Conservation (phyloP, 64 coral and sea anemone genomes). For the Montipora foliosa region DNA sequence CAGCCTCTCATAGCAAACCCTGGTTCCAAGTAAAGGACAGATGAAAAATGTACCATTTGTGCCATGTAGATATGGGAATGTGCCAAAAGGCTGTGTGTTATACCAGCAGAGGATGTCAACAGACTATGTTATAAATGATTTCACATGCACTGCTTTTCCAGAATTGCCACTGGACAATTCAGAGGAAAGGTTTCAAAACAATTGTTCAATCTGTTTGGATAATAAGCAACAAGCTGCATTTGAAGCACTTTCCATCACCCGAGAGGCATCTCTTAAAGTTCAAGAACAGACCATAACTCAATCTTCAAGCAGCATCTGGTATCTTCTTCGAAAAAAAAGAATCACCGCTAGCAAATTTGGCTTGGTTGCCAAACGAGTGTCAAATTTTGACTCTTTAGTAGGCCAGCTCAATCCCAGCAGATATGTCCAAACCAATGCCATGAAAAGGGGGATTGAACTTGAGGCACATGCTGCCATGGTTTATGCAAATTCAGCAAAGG, state of each 20-base stretch:
- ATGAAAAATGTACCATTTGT: too few relatives aligned
- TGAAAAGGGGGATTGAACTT: constrained; percentile 55
- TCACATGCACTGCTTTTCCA: too few relatives aligned
- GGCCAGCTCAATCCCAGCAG: constrained; percentile 23
- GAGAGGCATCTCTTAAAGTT: constrained; percentile 16
- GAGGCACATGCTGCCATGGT: constrained; percentile 38
- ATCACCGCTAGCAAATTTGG: constrained; percentile 70
- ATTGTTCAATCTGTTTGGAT: constrained; percentile 48
- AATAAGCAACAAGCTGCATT: constrained; percentile 54
- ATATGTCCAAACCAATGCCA: constrained; percentile 29
- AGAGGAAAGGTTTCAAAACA: neutral
- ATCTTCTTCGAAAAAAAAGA: constrained; percentile 42
- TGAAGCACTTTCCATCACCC: constrained; percentile 49
- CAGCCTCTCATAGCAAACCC: too few relatives aligned
- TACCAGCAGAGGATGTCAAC: too few relatives aligned
- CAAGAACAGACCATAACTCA: constrained; percentile 53
- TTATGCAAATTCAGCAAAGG: constrained; percentile 44
- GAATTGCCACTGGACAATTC: too few relatives aligned
- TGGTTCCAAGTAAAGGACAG: too few relatives aligned
- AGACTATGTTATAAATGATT: too few relatives aligned
- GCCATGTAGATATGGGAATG: too few relatives aligned
- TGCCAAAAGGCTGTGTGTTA: too few relatives aligned
- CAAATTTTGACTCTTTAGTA: constrained; percentile 55
- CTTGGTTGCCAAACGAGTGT: constrained; percentile 15
- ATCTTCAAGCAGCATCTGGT: constrained; percentile 31